Percentiles rank a stretch among this genome's conserved stretches.
These are phyloP conservation scores for Stylophora pistillata DNA, from an alignment of 64 coral and sea anemone genomes.

Conservation along the genomic window DNA sequence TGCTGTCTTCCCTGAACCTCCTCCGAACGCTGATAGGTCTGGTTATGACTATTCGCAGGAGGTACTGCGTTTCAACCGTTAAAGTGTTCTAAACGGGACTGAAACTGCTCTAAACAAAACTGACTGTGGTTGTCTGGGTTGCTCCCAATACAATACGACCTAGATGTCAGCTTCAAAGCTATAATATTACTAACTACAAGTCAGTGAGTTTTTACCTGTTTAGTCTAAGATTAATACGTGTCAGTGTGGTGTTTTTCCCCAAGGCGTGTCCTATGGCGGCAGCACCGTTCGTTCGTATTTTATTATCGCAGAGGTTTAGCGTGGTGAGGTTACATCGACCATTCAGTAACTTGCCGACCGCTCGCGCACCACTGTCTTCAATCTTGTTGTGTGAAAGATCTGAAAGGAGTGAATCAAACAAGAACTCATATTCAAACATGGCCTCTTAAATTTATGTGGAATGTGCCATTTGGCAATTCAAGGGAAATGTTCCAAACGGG, in stretches of 20 bases:
- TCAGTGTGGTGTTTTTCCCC: conserved; percentile 79
- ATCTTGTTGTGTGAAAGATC: conserved; percentile 99
- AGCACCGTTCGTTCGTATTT: conserved; percentile 75
- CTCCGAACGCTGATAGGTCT: too few relatives aligned
- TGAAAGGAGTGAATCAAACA: conserved; percentile 27
- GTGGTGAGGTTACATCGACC: conserved; percentile 65
- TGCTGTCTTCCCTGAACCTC: too few relatives aligned
- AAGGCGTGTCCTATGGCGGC: conserved; percentile 89
- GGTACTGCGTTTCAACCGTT: too few relatives aligned
- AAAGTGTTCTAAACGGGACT: too few relatives aligned
- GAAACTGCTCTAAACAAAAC: too few relatives aligned
- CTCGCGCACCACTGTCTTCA: conserved; percentile 87
- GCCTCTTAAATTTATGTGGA: neutral
- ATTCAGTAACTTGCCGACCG: conserved; percentile 87
- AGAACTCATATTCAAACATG: neutral
- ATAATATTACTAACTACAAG: neutral
- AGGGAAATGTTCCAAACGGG: too few relatives aligned
- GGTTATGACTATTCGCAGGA: too few relatives aligned
- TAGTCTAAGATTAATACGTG: conserved; percentile 71
- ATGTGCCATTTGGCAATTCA: too few relatives aligned
- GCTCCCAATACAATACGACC: too few relatives aligned
- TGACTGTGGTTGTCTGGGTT: too few relatives aligned
- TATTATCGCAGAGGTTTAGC: conserved; percentile 79
- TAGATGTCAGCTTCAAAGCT: too few relatives aligned
- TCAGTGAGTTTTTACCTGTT: conserved; percentile 57